Evolutionary conservation across 2,888 invertebrate species (phyloP), one percentile per base, ranked within the genome.

Genomic region (Nomada fucata): DNA sequence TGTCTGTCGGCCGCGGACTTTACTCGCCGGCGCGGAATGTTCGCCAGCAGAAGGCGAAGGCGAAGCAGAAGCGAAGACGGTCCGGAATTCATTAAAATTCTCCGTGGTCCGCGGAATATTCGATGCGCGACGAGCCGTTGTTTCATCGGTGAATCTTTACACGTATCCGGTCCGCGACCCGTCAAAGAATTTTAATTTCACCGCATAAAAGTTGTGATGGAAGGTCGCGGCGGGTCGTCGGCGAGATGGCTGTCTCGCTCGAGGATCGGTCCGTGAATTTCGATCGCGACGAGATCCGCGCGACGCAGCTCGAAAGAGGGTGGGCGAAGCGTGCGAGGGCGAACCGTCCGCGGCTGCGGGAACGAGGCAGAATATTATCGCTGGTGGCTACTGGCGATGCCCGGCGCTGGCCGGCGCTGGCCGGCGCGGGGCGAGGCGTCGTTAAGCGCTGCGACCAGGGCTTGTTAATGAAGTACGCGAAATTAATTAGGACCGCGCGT

Each of bases 381-480:
- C 67, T 60, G 69, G 44, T 68, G 79, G 65, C 20, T 26, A 26
- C 26, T 2, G 26, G 26, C 26, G 26, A 1, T 26, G 26, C 26
- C 26, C 26, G 26, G 26, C 26, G 26, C 26, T 2, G 26, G 0
- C 26, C 26, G 26, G 26, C 26, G 26, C 26, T 63, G 76, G 64
- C 29, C 65, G 63, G 76, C 68, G 79, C 72, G 73, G 69, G 78
- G 76, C 78, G n/a, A n/a, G 85, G 82, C 76, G 79, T 86, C 84
- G 82, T 86, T 87, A 82, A 88, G 83, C 85, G 83, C 61, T 76
- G 82, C 82, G 87, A 79, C 80, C 82, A 74, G 74, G 71, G 79
- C 76, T 86, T 81, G 88, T 87, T 90, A 90, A 90, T 89, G 89
- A 89, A 90, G 86, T 87, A 87, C 89, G 86, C 82, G 87, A 90